Evolutionary conservation across 1,140 invertebrate species (phyloP).

Genomic region (Leptonema lineaticorne): DNA sequence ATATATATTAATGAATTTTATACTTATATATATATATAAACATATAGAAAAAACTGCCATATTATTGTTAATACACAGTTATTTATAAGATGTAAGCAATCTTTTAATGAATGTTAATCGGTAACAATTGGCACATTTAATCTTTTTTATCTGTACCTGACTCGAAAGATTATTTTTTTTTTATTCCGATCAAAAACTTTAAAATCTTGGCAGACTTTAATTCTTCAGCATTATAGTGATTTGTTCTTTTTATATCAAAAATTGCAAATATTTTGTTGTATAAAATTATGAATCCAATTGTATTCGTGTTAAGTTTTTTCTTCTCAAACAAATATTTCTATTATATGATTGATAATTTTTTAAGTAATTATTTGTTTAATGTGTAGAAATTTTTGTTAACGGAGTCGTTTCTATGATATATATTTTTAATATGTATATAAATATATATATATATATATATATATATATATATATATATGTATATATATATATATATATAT

Average conservation of each 20-base stretch:
- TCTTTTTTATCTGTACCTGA: constrained; percentile 42
- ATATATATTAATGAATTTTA: constrained; percentile 38
- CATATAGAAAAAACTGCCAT: constrained; percentile 40
- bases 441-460: too few relatives aligned
- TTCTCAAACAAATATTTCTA: constrained; percentile 21
- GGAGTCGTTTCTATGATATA: constrained; percentile 18
- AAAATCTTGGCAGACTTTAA: too few relatives aligned
- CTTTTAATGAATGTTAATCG: constrained; percentile 34
- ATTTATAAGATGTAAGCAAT: too few relatives aligned
- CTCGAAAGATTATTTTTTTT: constrained; percentile 37
- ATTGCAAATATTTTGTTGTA: too few relatives aligned
- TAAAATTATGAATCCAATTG: constrained; percentile 36
- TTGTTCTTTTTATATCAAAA: too few relatives aligned
- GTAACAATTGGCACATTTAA: constrained; percentile 39
- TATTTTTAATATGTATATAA: too few relatives aligned
- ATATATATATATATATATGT: too few relatives aligned
- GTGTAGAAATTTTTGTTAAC: constrained; percentile 28
- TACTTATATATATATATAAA: constrained; percentile 7
- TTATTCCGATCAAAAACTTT: constrained; percentile 31
- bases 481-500: too few relatives aligned
- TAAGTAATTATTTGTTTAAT: constrained; percentile 29
- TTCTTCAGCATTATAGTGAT: too few relatives aligned
- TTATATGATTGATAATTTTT: constrained; percentile 3
- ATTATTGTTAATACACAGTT: constrained; percentile 42
- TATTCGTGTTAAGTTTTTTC: constrained; percentile 39